phyloP scores from a whole-genome alignment of 1,140 invertebrate species.

The Zaprionus taronus region DNA sequence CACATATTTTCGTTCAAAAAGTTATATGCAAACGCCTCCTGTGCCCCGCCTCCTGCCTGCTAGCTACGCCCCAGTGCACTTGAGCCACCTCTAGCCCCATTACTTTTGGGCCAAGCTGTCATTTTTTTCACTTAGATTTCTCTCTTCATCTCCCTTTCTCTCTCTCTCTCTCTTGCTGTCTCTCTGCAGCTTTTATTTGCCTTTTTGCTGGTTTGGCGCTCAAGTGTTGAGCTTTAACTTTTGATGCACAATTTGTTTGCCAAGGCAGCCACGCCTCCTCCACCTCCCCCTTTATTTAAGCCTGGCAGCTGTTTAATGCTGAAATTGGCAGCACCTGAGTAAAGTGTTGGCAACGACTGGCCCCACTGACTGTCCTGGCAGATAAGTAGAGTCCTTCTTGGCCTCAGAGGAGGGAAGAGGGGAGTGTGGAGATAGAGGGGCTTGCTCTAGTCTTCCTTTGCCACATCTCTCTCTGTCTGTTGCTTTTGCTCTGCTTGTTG shows the following conservation, averaged over 20 bases:
- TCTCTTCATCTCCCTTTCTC: neutral
- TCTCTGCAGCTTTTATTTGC: slow-evolving; percentile 55
- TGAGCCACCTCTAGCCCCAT: slow-evolving; percentile 45
- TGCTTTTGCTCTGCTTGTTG: slow-evolving; percentile 9
- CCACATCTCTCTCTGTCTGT: neutral
- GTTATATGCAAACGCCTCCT: slow-evolving; percentile 55
- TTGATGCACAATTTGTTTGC: slow-evolving; percentile 69
- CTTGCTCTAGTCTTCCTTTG: slow-evolving; percentile 22
- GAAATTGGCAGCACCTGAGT: slow-evolving; percentile 78
- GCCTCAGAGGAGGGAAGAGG: neutral
- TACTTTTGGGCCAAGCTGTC: slow-evolving; percentile 63
- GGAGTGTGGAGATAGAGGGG: too few relatives aligned
- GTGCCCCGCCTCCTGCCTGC: neutral
- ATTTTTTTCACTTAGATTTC: slow-evolving; percentile 53
- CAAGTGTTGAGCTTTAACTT: slow-evolving; percentile 64
- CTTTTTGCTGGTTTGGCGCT: slow-evolving; percentile 54
- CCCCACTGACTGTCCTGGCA: slow-evolving; percentile 47
- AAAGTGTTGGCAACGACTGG: slow-evolving; percentile 57
- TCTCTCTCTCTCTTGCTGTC: neutral
- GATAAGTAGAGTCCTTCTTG: slow-evolving; percentile 66
- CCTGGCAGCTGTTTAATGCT: slow-evolving; percentile 70
- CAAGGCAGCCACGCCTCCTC: neutral
- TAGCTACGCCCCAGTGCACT: slow-evolving; percentile 49
- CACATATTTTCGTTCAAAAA: slow-evolving; percentile 70
- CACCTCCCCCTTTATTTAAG: slow-evolving; percentile 31